Base-by-base conservation (phyloP, 2,113 vertebrate species). In the Macrotus californicus region DNA sequence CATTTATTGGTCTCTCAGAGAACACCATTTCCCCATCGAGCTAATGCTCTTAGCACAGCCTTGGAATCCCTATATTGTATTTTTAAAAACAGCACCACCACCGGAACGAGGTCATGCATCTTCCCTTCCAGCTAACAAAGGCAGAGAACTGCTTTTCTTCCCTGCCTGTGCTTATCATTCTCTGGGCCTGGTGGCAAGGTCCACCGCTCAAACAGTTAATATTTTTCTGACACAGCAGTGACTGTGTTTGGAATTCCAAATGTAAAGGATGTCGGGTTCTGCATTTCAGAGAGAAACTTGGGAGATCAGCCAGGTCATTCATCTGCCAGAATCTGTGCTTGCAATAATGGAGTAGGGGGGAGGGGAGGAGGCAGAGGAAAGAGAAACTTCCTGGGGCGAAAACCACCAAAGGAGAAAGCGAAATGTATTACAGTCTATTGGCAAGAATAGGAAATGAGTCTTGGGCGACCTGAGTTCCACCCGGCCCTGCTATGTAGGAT, bases 161-260 rank as follows among this genome's bases (percentile, higher is more conserved):
- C 90, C 13, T 12, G 41, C 43, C 81, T 18, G 0, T 39, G 41
- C 88, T 92, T 89, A 85, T 87, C 93, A 80, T 89, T 90, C 77
- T 21, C 4, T 29, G 5, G 89, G 84, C 84, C 52, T 72, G 88
- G 94, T 77, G 67, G 95, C 95, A 91, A 93, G 96, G 93, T 83
- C 96, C 73, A 50, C 88, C 26, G 92, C 96, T 95, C 92, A 95
- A 94, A 97, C 88, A 83, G 90, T 94, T 95, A 73, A 96, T 96
- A 88, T 95, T 93, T 96, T 95, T 94, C 96, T 95, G 92, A 97
- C 90, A 97, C 12, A 87, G 92, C 88, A 79, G 56, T 84, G 81
- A 48, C 86, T 95, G 94, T 96, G 95, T 94, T 95, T 96, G 96
- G 96, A 97, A 97, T 97, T 95, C 64, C 72, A 95, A 94, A 95